A percentile compares a stretch with the other conserved stretches of the same genome.
These are phyloP conservation scores for Lithosia quadra DNA, from an alignment of 2,888 invertebrate species.

Conservation along the genomic window DNA sequence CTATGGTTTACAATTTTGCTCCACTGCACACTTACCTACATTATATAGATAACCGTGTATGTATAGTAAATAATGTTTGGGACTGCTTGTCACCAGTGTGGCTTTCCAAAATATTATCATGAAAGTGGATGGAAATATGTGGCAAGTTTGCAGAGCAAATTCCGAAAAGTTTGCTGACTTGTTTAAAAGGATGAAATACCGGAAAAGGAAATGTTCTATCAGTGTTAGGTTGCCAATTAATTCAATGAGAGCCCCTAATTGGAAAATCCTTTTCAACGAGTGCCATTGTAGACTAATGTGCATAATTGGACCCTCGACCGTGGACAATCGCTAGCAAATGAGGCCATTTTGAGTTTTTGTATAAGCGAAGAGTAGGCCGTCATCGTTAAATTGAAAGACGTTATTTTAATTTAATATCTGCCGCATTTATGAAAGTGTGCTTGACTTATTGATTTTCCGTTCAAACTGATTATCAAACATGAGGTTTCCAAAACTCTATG, in stretches of 20 bases:
- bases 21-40: slow-evolving; percentile 36
- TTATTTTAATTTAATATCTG: slow-evolving; percentile 51
- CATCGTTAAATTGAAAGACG: slow-evolving; percentile 53
- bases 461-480: neutral
- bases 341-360: slow-evolving; percentile 61
- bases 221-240: slow-evolving; percentile 69
- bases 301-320: slow-evolving; percentile 74
- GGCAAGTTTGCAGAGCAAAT: slow-evolving; percentile 19
- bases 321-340: slow-evolving; percentile 68
- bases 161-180: slow-evolving; percentile 26
- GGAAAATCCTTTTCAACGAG: slow-evolving; percentile 75
- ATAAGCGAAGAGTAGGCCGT: slow-evolving; percentile 49
- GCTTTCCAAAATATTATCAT: slow-evolving; percentile 34
- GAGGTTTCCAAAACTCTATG: no score
- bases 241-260: slow-evolving; percentile 73
- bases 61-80: slow-evolving; percentile 45
- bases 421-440: slow-evolving; percentile 5
- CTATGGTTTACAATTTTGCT: slow-evolving; percentile 58
- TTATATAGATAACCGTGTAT: slow-evolving; percentile 34
- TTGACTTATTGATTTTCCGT: slow-evolving; percentile 8
- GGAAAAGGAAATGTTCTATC: slow-evolving; percentile 69
- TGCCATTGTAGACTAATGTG: slow-evolving; percentile 67
- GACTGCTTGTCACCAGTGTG: slow-evolving; percentile 31
- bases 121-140: slow-evolving; percentile 26
- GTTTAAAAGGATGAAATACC: slow-evolving; percentile 60